Evolutionary conservation across 2,113 vertebrate species (phyloP), one percentile per base, ranked within the genome.

Genomic region (Dunckerocampus dactyliophorus): DNA sequence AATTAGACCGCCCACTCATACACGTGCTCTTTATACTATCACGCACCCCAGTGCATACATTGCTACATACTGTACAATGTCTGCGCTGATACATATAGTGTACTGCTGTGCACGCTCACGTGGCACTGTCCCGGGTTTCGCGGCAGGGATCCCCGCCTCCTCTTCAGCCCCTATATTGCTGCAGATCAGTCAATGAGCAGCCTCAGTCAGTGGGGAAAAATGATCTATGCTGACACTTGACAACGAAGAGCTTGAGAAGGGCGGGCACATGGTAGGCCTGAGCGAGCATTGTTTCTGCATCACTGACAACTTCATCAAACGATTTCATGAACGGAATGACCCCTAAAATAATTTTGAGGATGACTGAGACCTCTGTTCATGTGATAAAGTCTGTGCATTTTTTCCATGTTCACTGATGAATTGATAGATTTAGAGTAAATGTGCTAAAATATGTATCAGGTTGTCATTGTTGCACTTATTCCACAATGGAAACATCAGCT

Each of bases 181-280:
- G 61, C 69, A 69, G 75, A 79, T 76, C 62, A 74, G 69, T 83
- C 78, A 77, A 68, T 76, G 65, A 73, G 53, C 73, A 65, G 60
- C 68, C 62, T 63, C 58, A 69, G 69, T 74, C 71, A 55, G 15
- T 57, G 54, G 48, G 60, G 37, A 55, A 50, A 55, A 56, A 49
- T 52, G 62, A 57, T 68, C 52, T 47, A 58, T n/a, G 21, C 45
- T 71, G 65, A 60, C 59, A 67, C 58, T 63, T 60, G 13, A 48
- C 59, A 62, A 59, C 5, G 7, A 5, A 34, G 31, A 34, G 6
- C 31, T 34, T 34, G 31, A 7, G 4, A 72, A 62, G 51, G 56
- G 21, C 55, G 47, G 28, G 19, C 55, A 22, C 39, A 74, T 19
- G 48, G 11, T 21, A 47, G 50, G 28, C 24, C 5, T 1, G 13